Evolutionary conservation across 2,113 vertebrate genomes (phyloP).

Genomic region (Burhinus oedicnemus): DNA sequence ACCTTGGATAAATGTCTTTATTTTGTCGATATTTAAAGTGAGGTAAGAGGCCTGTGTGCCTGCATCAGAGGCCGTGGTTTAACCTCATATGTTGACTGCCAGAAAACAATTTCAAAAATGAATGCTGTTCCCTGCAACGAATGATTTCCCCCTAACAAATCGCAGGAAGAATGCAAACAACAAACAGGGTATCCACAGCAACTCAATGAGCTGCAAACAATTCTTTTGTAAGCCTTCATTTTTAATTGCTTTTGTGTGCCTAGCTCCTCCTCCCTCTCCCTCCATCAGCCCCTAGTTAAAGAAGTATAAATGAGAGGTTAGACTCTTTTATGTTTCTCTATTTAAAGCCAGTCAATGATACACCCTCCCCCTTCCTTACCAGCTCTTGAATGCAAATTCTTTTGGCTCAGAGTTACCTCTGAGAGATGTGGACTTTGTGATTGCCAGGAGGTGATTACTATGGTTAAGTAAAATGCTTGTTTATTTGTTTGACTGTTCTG

Average conservation of each 20-base stretch:
- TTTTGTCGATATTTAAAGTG: background rate
- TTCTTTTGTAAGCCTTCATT: background rate
- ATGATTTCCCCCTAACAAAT: background rate
- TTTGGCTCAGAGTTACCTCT: background rate
- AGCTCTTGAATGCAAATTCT: background rate
- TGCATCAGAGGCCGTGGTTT: background rate
- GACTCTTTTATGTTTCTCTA: background rate
- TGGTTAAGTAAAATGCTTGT: background rate
- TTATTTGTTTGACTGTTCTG: background rate
- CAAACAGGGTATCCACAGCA: background rate
- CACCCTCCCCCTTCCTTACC: background rate
- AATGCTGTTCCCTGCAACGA: background rate
- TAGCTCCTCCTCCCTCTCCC: background rate
- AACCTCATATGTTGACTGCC: background rate
- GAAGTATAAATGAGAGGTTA: background rate
- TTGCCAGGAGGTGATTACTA: background rate
- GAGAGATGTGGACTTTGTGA: background rate
- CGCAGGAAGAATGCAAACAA: background rate
- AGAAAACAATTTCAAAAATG: slow-evolving; percentile 21
- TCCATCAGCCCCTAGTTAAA: background rate
- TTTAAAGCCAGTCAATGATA: background rate
- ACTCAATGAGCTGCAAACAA: background rate
- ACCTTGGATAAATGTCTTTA: background rate
- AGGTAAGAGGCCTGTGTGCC: background rate
- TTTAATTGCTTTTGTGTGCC: background rate